Evolutionary conservation across 2,888 invertebrate genomes (phyloP), one percentile per base, ranked within the genome.

Genomic region (Polydrusus cervinus): DNA sequence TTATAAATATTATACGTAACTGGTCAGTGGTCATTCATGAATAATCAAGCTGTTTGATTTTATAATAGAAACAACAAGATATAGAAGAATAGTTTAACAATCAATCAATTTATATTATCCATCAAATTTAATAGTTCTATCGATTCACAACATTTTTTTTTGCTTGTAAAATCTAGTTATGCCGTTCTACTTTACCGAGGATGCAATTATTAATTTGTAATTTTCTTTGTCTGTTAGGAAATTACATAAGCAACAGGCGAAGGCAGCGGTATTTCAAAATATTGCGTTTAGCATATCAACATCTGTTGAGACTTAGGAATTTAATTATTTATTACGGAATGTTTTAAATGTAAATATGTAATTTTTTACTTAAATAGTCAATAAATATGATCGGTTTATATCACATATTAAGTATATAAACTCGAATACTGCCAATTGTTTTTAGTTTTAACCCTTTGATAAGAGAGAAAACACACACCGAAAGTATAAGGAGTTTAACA

Each of bases 201-300:
- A 65, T 65, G 51, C 34, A 51, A 51, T 65, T 51, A 65, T 10
- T 34, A 10, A 34, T 9, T 34, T 10, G 34, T 49, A 14, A 51
- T 51, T 51, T 65, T 65, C 65, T 65, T 65, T 51, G 65, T 65
- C 13, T 38, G 65, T 65, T 38, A 51, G 49, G 49, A 65, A 65
- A 65, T 65, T 65, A 51, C 65, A 65, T 65, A 49, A 65, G 38
- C 51, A 11, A 13, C 14, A 47, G n/a, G n/a, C 45, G 45, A 6
- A 20, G 62, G 47, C 11, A 30, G 10, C 6, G n/a, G 2, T 30
- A 18, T 65, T 65, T 25, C 65, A 65, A 65, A 65, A 65, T 18
- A 62, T 47, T 62, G 16, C 30, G 51, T 65, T 65, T 65, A 65
- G 47, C 65, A 65, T 65, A 51, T 34, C 65, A 51, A 65, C 64